Percentiles rank a stretch among this genome's conserved stretches.
phyloP scores from a whole-genome alignment of 2,888 invertebrate species.

The Platycheirus albimanus region DNA sequence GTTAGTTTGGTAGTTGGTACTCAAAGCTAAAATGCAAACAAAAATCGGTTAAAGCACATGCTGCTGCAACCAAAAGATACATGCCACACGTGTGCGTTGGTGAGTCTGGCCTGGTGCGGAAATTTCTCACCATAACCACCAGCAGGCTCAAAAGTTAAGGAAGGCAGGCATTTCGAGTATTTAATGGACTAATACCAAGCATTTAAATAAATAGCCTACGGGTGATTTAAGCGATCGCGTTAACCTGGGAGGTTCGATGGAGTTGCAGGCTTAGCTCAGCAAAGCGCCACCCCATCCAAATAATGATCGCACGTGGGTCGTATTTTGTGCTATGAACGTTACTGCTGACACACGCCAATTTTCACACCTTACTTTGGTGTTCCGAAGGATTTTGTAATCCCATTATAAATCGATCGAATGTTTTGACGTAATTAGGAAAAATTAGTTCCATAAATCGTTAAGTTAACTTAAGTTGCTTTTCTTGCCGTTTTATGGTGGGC shows the following conservation, averaged over 20 bases:
- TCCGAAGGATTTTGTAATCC: constrained; percentile 34
- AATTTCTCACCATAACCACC: constrained; percentile 49
- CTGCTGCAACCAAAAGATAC: constrained; percentile 18
- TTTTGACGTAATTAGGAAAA: constrained; percentile 68
- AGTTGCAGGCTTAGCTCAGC: too few species aligned
- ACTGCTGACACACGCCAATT: constrained; percentile 61
- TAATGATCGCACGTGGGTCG: constrained; percentile 48
- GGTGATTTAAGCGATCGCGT: constrained; percentile 40
- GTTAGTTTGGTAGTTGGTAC: constrained; percentile 49
- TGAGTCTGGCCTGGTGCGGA: constrained; percentile 19
- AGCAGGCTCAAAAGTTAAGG: constrained; percentile 22
- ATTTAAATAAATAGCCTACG: constrained; percentile 70
- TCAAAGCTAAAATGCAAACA: constrained; percentile 21
- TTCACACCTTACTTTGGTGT: constrained; percentile 62
- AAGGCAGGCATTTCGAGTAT: constrained; percentile 37
- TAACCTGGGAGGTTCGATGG: constrained; percentile 48
- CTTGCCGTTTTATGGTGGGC: too few species aligned
- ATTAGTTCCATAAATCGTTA: constrained; percentile 67
- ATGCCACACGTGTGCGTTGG: constrained; percentile 59
- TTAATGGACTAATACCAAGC: constrained; percentile 49
- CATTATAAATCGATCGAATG: constrained; percentile 59
- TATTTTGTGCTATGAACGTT: constrained; percentile 54
- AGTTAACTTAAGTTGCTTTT: constrained; percentile 47
- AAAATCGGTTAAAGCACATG: constrained; percentile 14
- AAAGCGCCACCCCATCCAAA: constrained; percentile 65